Evolutionary conservation across 2,113 vertebrate genomes (phyloP).

Genomic region (Xerus inauris): DNA sequence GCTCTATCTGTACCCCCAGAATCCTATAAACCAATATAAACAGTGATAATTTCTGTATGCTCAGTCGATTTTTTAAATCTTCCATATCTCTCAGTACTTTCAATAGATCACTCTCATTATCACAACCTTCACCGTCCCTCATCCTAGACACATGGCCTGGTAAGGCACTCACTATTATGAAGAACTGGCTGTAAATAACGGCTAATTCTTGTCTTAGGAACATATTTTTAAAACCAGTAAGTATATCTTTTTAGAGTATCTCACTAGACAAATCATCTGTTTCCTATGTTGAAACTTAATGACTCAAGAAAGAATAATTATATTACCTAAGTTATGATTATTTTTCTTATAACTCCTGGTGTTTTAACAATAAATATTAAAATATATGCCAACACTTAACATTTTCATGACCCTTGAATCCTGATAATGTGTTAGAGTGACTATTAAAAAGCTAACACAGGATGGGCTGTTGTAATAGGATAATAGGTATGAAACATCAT

Average conservation of each 20-base stretch:
- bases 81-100: not conserved
- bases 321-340: not conserved
- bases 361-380: conserved; percentile 12
- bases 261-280: not conserved
- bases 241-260: not conserved
- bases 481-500: not conserved
- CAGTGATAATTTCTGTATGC: not conserved
- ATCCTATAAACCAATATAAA: not conserved
- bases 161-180: not conserved
- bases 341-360: conserved; percentile 6
- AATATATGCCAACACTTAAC: not conserved
- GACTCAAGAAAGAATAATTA: conserved; percentile 21
- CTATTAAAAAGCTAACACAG: not conserved
- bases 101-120: not conserved
- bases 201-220: not conserved
- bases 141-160: not conserved
- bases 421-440: conserved; percentile 19
- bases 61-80: not conserved
- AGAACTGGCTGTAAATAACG: not conserved
- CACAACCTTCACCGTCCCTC: not conserved
- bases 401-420: conserved; percentile 23
- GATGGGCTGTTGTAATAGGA: not conserved
- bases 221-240: not conserved
- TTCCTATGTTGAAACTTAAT: not conserved
- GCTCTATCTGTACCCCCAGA: not conserved